A percentile compares a stretch with the other conserved stretches of the same genome.
Evolutionary conservation across 2,888 invertebrate species (phyloP).

Genomic region (Andrena flavipes): DNA sequence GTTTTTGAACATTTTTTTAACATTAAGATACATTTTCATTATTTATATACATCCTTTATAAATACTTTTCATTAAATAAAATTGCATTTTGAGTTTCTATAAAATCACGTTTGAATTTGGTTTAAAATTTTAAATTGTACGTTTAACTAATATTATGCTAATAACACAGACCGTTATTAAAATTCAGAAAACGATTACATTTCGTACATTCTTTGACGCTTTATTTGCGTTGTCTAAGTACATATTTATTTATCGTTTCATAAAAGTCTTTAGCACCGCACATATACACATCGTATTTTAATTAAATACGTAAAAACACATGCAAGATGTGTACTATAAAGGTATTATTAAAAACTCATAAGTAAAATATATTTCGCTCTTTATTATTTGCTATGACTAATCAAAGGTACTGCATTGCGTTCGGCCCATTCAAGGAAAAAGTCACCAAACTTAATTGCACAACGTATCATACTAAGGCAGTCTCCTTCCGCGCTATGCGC

Average conservation of each 20-base stretch:
- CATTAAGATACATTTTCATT: neutral
- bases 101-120: no score
- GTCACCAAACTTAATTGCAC: conserved; percentile 86
- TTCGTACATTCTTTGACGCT: neutral
- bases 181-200: no score
- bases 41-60: neutral
- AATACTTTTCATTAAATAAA: neutral
- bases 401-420: conserved; percentile 81
- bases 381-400: conserved; percentile 43
- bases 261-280: neutral
- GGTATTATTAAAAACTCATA: neutral
- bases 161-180: no score
- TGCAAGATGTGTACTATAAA: neutral
- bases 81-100: neutral
- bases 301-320: neutral
- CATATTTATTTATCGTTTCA: neutral
- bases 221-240: neutral
- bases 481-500: conserved; percentile 90
- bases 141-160: no score
- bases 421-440: conserved; percentile 87
- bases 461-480: conserved; percentile 88
- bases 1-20: neutral
- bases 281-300: neutral
- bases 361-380: neutral
- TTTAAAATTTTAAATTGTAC: no score